Evolutionary conservation across 2,888 invertebrate genomes (phyloP).

Genomic region (Cryptophagus acutangulus): DNA sequence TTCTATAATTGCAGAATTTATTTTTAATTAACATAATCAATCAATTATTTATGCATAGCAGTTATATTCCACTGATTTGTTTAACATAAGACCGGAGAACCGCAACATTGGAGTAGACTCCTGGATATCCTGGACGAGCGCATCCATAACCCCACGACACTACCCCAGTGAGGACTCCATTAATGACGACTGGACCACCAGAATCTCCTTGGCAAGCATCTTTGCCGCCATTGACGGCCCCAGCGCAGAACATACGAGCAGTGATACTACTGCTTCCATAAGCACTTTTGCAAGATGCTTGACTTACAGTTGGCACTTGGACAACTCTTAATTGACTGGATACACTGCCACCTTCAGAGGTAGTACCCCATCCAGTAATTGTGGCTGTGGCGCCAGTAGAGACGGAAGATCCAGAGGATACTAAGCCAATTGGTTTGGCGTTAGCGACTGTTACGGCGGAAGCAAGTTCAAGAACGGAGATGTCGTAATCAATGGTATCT

Average conservation of each 20-base stretch:
- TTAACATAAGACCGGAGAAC: constrained; percentile 16
- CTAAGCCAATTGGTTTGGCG: constrained; percentile 1
- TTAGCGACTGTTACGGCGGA: background rate
- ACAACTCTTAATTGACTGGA: constrained; percentile 17
- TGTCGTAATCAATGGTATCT: constrained; percentile 21
- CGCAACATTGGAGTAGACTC: constrained; percentile 33
- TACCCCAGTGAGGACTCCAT: constrained; percentile 29
- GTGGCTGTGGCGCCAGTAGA: constrained; percentile 10
- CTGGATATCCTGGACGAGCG: constrained; percentile 28
- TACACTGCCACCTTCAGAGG: constrained; percentile 10
- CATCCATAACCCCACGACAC: constrained; percentile 37
- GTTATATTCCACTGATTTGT: background rate
- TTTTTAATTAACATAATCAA: no score
- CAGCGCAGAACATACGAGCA: constrained; percentile 56
- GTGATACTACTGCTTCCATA: constrained; percentile 16
- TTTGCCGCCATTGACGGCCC: constrained; percentile 54
- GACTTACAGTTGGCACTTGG: constrained; percentile 10
- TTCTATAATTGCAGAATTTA: no score
- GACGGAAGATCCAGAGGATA: background rate
- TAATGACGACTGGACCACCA: constrained; percentile 34
- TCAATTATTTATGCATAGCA: no score
- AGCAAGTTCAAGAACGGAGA: constrained; percentile 14
- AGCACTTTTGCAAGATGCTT: constrained; percentile 11
- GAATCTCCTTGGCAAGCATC: constrained; percentile 37
- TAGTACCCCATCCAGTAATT: constrained; percentile 21